Evolutionary conservation across 2,888 invertebrate species (phyloP), one percentile per base, ranked within the genome.

Genomic region (Dexiosoma caninum): DNA sequence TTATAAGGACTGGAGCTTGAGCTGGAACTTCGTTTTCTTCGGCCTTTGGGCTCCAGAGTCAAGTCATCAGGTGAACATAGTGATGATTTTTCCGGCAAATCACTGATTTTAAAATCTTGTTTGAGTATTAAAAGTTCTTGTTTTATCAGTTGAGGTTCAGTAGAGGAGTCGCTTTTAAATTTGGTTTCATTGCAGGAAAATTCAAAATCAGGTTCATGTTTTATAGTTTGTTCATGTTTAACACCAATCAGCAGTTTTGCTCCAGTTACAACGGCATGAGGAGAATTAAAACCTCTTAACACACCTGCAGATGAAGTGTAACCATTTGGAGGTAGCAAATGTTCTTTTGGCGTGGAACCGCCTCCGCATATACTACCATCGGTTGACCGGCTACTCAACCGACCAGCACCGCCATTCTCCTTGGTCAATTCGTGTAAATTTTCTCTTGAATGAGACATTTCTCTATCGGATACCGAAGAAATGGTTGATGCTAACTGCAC

Each of bases 1-100:
- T 90, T 90, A 83, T 88, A 90, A 1, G 90, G 89, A 84, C 90
- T 90, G 46, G 88, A 89, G 81, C 89, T 88, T 37, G 88, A 88
- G 78, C 89, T 90, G 51, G 89, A 87, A 82, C 88, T 89, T 59
- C 90, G 88, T 81, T 90, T 89, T 75, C 89, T 87, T 19, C 87
- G 85, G 12, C 86, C 85, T 74, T 86, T 86, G 21, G 81, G 66
- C 16, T 82, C 82, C 21, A 67, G 14, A 21, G 62, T 2, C 16
- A 76, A 76, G 21, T 75, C 57, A 55, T 75, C 66, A 30, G 81
- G 80, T 64, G 76, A 81, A 70, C 81, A 81, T 64, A 70, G 23
- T 40, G 72, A 53, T 27, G 81, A 35, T 55, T 77, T 81, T 27
- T 77, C 77, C 2, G 57, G 27, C 23, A 84, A 79, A 40, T 83